Percentiles rank a stretch among this genome's conserved stretches.
These are phyloP conservation scores for Drosophila gunungcola DNA, from an alignment of 1,140 invertebrate genomes.

Conservation along the genomic window DNA sequence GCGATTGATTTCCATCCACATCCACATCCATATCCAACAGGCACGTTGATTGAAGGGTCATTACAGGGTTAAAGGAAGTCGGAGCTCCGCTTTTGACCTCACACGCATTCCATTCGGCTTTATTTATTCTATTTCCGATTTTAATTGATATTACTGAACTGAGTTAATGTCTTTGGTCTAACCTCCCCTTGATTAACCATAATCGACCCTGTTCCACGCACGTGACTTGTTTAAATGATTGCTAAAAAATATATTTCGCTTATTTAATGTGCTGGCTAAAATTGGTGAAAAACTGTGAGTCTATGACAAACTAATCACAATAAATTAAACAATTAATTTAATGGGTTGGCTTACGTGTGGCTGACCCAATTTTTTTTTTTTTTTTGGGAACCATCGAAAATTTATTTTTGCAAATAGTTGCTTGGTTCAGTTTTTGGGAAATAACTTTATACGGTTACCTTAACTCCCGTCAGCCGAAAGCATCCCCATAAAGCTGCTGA, in stretches of 20 bases:
- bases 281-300: conserved; percentile 13
- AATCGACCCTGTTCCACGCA: conserved; percentile 57
- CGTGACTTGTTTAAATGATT: conserved; percentile 64
- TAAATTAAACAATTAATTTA: conserved; percentile 14
- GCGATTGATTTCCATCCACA: conserved; percentile 36
- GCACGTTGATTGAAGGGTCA: conserved; percentile 47
- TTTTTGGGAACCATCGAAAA: conserved; percentile 2
- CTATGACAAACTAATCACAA: conserved; percentile 11
- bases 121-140: conserved; percentile 47
- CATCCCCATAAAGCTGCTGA: conserved; percentile 8
- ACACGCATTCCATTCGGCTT: conserved; percentile 27
- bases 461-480: conserved; percentile 6
- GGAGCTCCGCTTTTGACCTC: conserved; percentile 25
- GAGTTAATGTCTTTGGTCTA: conserved; percentile 43
- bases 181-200: conserved; percentile 62
- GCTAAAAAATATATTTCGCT: conserved; percentile 34
- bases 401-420: conserved; percentile 4
- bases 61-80: conserved; percentile 53
- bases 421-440: neutral
- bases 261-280: conserved; percentile 26
- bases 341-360: neutral
- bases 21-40: conserved; percentile 1
- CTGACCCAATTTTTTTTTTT: conserved; percentile 20
- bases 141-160: conserved; percentile 45
- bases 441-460: conserved; percentile 14